These are phyloP conservation scores for Pomacea maculata DNA, from an alignment of 1,140 invertebrate species.

Conservation along the genomic window DNA sequence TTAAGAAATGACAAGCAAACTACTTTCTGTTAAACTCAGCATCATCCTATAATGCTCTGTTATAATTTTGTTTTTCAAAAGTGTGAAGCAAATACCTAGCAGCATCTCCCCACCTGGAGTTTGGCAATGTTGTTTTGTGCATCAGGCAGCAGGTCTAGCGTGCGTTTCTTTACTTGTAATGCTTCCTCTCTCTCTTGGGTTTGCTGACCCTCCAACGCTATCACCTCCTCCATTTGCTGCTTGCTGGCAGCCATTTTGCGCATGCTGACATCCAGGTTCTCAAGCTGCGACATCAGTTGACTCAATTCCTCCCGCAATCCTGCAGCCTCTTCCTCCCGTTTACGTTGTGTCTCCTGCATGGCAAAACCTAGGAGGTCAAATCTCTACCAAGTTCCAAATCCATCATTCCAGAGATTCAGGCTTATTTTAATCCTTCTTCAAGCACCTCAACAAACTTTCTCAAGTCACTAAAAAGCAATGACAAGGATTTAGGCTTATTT, in stretches of 20 bases:
- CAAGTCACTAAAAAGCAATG: too few relatives aligned
- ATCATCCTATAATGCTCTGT: too few relatives aligned
- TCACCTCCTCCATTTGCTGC: slow-evolving; percentile 61
- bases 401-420: background rate
- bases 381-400: background rate
- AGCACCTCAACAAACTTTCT: background rate
- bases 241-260: slow-evolving; percentile 54
- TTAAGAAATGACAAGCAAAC: background rate
- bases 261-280: slow-evolving; percentile 53
- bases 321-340: slow-evolving; percentile 60
- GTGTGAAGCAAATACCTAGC: too few relatives aligned
- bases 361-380: background rate
- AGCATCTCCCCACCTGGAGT: slow-evolving; percentile 56
- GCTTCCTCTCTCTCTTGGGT: slow-evolving; percentile 58
- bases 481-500: too few relatives aligned
- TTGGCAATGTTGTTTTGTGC: slow-evolving; percentile 75
- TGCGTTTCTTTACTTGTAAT: slow-evolving; percentile 69
- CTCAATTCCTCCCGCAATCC: slow-evolving; percentile 55
- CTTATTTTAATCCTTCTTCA: background rate
- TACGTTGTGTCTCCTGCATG: slow-evolving; percentile 59
- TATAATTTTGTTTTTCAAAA: too few relatives aligned
- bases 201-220: slow-evolving; percentile 34
- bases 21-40: too few relatives aligned
- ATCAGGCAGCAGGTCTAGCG: slow-evolving; percentile 73
- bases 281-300: slow-evolving; percentile 46